Evolutionary conservation across 2,888 invertebrate genomes (phyloP), one percentile per base, ranked within the genome.

Genomic region (Hymenopus coronatus): DNA sequence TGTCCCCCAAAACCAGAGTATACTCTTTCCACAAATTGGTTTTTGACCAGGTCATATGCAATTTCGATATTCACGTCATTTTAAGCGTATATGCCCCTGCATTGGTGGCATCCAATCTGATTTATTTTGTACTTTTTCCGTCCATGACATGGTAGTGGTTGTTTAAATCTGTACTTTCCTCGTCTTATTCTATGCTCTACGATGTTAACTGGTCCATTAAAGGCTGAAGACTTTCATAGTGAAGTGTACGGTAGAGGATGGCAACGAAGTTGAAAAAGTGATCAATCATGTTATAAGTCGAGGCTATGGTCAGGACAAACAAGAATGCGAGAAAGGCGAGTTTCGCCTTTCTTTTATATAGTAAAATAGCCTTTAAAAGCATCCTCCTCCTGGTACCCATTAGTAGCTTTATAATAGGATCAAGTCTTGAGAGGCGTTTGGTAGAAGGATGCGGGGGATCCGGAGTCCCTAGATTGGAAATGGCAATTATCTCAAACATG

Each of bases 201-300:
- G 54, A 25, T 70, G 3, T 70, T 70, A 70, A 70, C 54, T 6
- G 54, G 20, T 70, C 54, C 54, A 70, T 70, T 70, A 70, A 70
- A 70, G 54, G 20, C 54, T 70, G 20, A 70, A 70, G 20, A 70
- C 25, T 25, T 20, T 70, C 25, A 20, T 20, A 70, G 54, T 70
- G 20, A 70, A 15, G 54, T 20, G 54, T 8, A 15, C 14, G 0
- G 54, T 15, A 15, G 54, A 54, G 0, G 54, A 54, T 54, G 54
- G 15, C 54, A 70, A 70, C 54, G 0, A 70, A 70, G 54, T 70
- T 70, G 54, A 70, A 28, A 70, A 33, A 87, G 87, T 87, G 88
- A 89, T 89, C 89, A 89, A 89, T 89, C 89, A 89, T 87, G 83
- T 54, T 81, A 30, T 86, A 86, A 86, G 87, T 86, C 87, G 88